Percentiles rank a stretch among this genome's conserved stretches.
Conservation (phyloP, 2,113 vertebrate species). For the Lutjanus erythropterus region DNA sequence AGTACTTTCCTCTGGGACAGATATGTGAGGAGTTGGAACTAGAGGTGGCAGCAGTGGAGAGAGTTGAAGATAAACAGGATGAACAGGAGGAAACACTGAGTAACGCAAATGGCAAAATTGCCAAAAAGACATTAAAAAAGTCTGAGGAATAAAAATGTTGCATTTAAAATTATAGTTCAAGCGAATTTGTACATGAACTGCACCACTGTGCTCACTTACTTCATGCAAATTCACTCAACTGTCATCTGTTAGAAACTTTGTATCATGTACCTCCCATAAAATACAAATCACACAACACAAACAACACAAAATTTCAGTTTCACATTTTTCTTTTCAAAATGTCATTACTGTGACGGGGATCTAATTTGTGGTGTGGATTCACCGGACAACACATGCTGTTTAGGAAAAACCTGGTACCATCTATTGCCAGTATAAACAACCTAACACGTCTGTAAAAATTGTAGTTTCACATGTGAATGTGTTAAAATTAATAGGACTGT, state of each 20-base stretch:
- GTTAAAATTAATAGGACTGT: conserved; percentile 20
- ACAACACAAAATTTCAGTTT: too few species aligned
- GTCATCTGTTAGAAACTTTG: background rate
- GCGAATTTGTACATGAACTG: background rate
- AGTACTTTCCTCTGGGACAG: conserved; percentile 56
- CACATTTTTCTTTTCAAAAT: too few species aligned
- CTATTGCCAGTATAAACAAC: background rate
- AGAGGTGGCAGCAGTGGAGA: conserved; percentile 34
- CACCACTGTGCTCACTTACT: background rate
- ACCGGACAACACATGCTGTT: background rate
- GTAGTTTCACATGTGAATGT: conserved; percentile 3
- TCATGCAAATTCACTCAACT: background rate
- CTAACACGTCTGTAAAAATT: background rate
- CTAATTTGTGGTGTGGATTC: background rate
- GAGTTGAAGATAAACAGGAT: conserved; percentile 56
- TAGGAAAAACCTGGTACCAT: background rate
- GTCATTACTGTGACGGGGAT: too few species aligned
- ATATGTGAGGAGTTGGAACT: conserved; percentile 47
- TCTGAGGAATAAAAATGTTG: background rate
- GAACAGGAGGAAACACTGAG: conserved; percentile 23
- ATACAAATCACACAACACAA: background rate
- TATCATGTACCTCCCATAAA: background rate
- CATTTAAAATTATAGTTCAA: background rate
- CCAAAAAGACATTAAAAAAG: background rate
- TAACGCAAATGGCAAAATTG: background rate